These are phyloP conservation scores for Steatocranus sp. DNA, from an alignment of 2,797 vertebrate species.

Conservation along the genomic window DNA sequence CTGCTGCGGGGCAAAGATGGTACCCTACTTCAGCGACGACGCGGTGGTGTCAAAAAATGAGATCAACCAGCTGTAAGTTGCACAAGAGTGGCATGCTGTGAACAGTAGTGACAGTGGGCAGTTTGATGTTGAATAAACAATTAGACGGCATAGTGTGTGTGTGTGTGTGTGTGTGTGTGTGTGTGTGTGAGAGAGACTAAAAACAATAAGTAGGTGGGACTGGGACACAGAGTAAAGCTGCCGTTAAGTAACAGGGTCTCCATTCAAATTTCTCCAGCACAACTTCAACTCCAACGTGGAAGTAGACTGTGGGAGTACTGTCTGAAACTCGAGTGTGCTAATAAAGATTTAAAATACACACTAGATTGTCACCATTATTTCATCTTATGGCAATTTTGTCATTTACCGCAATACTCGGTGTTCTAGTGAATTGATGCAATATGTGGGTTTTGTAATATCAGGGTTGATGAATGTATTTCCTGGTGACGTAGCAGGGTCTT, in stretches of 20 bases:
- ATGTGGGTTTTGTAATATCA: constrained; percentile 21
- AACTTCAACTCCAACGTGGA: not conserved
- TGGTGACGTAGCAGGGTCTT: constrained; percentile 39
- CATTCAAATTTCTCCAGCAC: not conserved
- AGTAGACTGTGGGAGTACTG: not conserved
- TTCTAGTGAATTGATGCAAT: not conserved
- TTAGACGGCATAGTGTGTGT: not conserved
- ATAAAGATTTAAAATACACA: not conserved
- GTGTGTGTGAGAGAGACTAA: not conserved
- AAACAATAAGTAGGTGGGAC: not conserved
- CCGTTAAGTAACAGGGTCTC: not conserved
- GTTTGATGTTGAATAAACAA: not conserved
- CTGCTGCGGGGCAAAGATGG: constrained; percentile 84
- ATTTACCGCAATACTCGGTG: not conserved
- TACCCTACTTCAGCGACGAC: constrained; percentile 88
- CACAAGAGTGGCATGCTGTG: too few species aligned
- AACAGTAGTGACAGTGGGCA: not conserved
- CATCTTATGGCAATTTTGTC: not conserved
- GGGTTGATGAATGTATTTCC: constrained; percentile 1
- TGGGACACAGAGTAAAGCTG: not conserved
- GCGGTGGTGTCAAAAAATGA: constrained; percentile 86
- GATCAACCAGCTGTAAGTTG: constrained; percentile 92
- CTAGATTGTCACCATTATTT: not conserved
- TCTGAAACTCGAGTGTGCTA: not conserved
- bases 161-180: not conserved